phyloP scores from a whole-genome alignment of 1,140 invertebrate genomes.

The Berghia stephanieae region DNA sequence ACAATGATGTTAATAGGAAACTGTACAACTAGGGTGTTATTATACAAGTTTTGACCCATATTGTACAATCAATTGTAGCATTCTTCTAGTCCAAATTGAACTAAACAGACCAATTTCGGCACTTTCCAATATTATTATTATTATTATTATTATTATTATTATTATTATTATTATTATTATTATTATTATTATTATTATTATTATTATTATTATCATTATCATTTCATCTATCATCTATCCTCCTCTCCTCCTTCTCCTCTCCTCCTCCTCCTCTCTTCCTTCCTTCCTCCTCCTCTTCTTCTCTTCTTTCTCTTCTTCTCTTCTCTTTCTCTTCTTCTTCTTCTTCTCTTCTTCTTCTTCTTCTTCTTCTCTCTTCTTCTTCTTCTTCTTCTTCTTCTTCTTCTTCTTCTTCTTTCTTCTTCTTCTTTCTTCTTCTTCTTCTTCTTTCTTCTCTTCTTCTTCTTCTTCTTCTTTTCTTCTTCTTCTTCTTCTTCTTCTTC shows the following conservation, averaged over 20 bases:
- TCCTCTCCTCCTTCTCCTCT: constrained; percentile 2
- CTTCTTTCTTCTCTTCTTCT: neutral
- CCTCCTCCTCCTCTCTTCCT: neutral
- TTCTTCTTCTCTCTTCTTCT: neutral
- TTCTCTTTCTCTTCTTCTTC: neutral
- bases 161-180: no score
- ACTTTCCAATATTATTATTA: no score
- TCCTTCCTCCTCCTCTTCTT: neutral
- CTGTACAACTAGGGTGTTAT: no score
- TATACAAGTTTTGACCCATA: no score
- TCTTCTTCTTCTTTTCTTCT: neutral
- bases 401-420: neutral
- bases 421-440: neutral
- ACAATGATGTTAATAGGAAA: no score
- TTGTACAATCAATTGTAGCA: no score
- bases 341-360: neutral
- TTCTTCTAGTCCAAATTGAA: no score
- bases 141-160: no score
- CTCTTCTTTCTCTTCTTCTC: neutral
- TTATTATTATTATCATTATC: neutral
- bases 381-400: neutral
- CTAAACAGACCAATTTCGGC: no score
- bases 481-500: neutral
- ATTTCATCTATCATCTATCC: neutral
- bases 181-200: no score